Evolutionary conservation across 2,113 vertebrate genomes (phyloP), one percentile per base, ranked within the genome.

Genomic region (Cyanoliseus patagonus): DNA sequence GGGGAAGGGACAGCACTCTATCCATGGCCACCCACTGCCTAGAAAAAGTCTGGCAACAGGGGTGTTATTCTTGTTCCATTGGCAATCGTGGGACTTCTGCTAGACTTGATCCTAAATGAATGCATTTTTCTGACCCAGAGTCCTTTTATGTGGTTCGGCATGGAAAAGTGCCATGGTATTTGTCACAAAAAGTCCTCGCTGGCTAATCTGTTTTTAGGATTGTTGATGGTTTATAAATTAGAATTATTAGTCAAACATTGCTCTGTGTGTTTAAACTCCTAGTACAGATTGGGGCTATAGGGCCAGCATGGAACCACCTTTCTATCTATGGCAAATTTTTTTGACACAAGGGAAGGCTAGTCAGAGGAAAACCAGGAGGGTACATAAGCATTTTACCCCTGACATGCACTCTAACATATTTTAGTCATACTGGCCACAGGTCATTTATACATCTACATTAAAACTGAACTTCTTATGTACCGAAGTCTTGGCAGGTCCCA

Each of bases 81-180:
- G 95, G 97, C 95, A 96, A 97, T 88, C 93, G 70, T 94, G 93
- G 89, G 92, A 92, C 95, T 96, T 96, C 86, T 96, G 95, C 94
- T 97, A 97, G 97, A 96, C 95, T 96, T 96, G 95, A 97, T 97
- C 88, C 90, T 97, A 97, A 97, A 97, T 97, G 94, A 97, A 97
- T 96, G 94, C 97, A 97, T 97, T 96, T 96, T 94, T 97, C 90
- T 95, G 88, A 95, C 87, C 96, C 95, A 81, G 90, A 88, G 82
- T 93, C 79, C 91, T 97, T 97, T 97, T 33, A 97, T 97, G 97
- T 97, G 97, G 97, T 94, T 95, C 86, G 28, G 94, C 31, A 66
- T 97, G 96, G 97, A 97, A 97, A 95, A 97, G 70, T 90, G 96
- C 95, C 86, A 94, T 81, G 89, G 92, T 91, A 95, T 97, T 97